These are phyloP conservation scores for Champsocephalus esox DNA, from an alignment of 2,797 vertebrate species.

Conservation along the genomic window DNA sequence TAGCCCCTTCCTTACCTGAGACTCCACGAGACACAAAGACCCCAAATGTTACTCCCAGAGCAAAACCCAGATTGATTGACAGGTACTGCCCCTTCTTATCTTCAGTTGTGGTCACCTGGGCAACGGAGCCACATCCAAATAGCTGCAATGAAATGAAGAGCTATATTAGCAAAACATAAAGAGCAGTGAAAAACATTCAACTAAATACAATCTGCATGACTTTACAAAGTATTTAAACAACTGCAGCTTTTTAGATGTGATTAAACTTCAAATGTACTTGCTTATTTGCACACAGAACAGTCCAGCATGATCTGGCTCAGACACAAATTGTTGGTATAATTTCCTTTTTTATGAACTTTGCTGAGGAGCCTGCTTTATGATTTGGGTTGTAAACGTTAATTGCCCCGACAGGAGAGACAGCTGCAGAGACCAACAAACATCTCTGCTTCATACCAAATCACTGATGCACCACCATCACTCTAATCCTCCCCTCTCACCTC, in stretches of 20 bases:
- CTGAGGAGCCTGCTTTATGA: conserved; percentile 57
- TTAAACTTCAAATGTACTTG: not conserved
- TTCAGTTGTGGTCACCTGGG: conserved; percentile 82
- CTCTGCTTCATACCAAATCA: not conserved
- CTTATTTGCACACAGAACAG: not conserved
- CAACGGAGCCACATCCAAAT: conserved; percentile 85
- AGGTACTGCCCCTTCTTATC: conserved; percentile 83
- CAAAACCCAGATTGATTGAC: conserved; percentile 86
- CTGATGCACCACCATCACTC: not conserved
- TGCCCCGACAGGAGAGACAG: not conserved
- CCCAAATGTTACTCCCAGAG: conserved; percentile 83
- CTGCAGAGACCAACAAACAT: not conserved
- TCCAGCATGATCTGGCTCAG: not conserved
- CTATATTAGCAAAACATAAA: not conserved
- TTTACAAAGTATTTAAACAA: not conserved
- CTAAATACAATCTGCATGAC: not conserved
- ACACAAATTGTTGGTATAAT: not conserved
- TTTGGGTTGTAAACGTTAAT: conserved; percentile 46
- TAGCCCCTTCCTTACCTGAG: conserved; percentile 74
- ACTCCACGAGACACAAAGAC: conserved; percentile 81
- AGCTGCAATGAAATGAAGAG: conserved; percentile 67
- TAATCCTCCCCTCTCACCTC: not conserved
- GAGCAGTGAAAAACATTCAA: too few relatives aligned
- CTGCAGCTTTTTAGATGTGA: not conserved
- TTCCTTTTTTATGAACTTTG: conserved; percentile 35